A percentile compares a stretch with the other conserved stretches of the same genome.
Conservation (phyloP, 2,797 vertebrate species). For the Anguilla pacifica region DNA sequence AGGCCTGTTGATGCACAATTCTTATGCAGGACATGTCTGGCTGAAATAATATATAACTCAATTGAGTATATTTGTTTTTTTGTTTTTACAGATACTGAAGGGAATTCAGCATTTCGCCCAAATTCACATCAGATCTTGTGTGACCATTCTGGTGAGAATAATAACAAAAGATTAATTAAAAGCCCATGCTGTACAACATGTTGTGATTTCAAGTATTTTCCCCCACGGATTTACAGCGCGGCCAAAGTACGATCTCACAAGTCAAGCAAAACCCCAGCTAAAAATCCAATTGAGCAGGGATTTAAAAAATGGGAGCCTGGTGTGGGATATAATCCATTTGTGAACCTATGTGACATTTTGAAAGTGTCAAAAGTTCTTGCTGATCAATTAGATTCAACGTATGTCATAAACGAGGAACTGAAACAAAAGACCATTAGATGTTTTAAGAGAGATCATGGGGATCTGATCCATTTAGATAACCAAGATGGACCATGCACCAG, state of each 20-base stretch:
- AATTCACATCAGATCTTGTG: background rate
- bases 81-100: conserved; percentile 28
- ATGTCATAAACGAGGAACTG: conserved; percentile 20
- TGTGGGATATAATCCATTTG: conserved; percentile 20
- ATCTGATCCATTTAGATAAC: background rate
- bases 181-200: conserved; percentile 18
- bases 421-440: conserved; percentile 22
- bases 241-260: background rate
- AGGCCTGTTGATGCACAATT: background rate
- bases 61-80: conserved; percentile 12
- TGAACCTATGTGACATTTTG: conserved; percentile 32
- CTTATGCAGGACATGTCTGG: background rate
- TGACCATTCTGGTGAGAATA: conserved; percentile 4
- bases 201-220: conserved; percentile 21
- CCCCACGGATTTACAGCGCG: background rate
- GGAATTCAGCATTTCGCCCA: background rate
- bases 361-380: conserved; percentile 12
- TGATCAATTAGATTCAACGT: conserved; percentile 16
- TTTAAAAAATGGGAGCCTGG: background rate
- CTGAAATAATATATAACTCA: background rate
- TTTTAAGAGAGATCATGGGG: conserved; percentile 24
- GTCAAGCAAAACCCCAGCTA: background rate
- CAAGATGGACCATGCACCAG: background rate
- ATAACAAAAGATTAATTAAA: conserved; percentile 31
- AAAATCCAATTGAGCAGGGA: conserved; percentile 6